Conservation (phyloP, 2,888 invertebrate species). For the Leucozona laternaria region DNA sequence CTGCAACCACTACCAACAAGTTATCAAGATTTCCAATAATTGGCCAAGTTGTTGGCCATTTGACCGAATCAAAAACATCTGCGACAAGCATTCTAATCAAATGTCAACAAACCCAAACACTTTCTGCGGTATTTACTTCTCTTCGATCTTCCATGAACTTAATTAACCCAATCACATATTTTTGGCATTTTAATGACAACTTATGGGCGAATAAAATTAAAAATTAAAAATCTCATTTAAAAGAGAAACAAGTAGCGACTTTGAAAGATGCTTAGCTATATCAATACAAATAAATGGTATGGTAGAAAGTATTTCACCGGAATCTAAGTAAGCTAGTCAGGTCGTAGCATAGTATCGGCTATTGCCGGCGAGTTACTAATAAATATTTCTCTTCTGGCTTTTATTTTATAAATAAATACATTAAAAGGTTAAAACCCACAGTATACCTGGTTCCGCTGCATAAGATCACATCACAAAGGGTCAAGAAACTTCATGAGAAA, state of each 20-base stretch:
- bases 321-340: constrained; percentile 27
- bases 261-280: neutral
- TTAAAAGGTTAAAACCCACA: neutral
- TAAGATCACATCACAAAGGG: neutral
- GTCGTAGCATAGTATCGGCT: neutral
- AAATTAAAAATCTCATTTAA: constrained; percentile 46
- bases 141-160: constrained; percentile 17
- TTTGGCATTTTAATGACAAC: constrained; percentile 46
- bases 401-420: constrained; percentile 1
- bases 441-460: neutral
- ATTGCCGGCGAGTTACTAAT: neutral
- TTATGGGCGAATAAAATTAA: neutral
- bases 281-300: constrained; percentile 32
- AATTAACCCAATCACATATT: constrained; percentile 52
- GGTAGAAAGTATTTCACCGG: constrained; percentile 55
- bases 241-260: neutral
- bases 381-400: neutral
- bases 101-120: constrained; percentile 19
- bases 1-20: neutral
- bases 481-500: constrained; percentile 2
- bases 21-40: neutral
- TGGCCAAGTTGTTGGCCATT: constrained; percentile 7
- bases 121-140: constrained; percentile 6
- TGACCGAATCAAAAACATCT: constrained; percentile 2
- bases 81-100: constrained; percentile 19